Conservation (phyloP, 2,888 invertebrate genomes). For the Homarus gammarus region DNA sequence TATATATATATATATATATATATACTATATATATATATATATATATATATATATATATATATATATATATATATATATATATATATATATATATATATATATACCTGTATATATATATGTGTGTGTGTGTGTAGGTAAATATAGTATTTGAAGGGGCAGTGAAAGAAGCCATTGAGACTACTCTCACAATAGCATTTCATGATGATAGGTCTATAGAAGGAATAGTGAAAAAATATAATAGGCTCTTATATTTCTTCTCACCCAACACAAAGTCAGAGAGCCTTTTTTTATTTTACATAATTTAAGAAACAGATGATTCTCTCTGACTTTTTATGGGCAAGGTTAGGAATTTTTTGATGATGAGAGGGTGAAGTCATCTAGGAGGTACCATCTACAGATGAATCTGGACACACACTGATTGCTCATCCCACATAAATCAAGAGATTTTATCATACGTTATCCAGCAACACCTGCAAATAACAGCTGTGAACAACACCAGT, state of each 20-base stretch:
- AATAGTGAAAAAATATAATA: conserved; percentile 40
- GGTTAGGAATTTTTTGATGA: neutral
- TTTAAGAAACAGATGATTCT: neutral
- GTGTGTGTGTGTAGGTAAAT: neutral
- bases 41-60: neutral
- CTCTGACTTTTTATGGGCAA: conserved; percentile 20
- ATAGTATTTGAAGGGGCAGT: conserved; percentile 18
- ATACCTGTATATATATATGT: neutral
- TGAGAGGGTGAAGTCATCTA: conserved; percentile 7
- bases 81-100: conserved; percentile 6
- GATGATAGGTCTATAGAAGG: conserved; percentile 27
- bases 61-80: neutral
- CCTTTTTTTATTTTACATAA: neutral
- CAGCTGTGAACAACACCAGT: neutral
- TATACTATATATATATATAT: neutral
- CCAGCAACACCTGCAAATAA: neutral
- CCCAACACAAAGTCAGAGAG: conserved; percentile 15
- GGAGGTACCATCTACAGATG: neutral
- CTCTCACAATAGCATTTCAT: neutral
- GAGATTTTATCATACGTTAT: no score
- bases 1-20: neutral
- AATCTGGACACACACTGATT: neutral
- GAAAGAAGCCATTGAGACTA: conserved; percentile 26
- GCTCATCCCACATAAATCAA: neutral
- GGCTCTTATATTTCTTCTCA: conserved; percentile 26